These are phyloP conservation scores for Tetraneura akinire DNA, from an alignment of 1,140 invertebrate genomes.

Conservation along the genomic window DNA sequence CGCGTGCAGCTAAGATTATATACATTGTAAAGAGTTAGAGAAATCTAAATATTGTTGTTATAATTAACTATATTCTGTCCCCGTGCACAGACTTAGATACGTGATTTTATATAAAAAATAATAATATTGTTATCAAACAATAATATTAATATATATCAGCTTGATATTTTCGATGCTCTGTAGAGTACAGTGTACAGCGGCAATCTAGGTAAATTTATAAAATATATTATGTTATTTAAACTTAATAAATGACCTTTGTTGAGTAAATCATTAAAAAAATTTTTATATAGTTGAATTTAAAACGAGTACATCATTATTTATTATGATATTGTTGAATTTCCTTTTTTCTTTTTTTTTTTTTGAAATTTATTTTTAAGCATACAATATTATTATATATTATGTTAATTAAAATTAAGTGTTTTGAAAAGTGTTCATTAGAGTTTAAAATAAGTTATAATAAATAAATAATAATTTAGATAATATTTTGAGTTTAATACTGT, in stretches of 20 bases:
- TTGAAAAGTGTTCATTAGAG: constrained; percentile 34
- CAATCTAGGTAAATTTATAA: neutral
- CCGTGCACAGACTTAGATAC: neutral
- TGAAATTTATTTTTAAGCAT: neutral
- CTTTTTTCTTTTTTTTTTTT: constrained; percentile 2
- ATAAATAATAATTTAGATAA: constrained; percentile 1
- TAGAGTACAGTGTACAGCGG: no score
- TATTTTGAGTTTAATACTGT: constrained; percentile 11
- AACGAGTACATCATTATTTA: no score
- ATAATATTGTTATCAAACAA: neutral
- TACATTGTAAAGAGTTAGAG: neutral
- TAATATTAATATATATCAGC: neutral
- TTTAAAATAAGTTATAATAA: constrained; percentile 12
- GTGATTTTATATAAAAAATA: neutral
- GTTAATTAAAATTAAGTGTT: constrained; percentile 26
- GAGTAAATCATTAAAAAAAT: constrained; percentile 18
- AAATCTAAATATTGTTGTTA: neutral
- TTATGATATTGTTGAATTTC: neutral
- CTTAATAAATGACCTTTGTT: constrained; percentile 3
- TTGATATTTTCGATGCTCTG: neutral
- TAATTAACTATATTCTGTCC: neutral
- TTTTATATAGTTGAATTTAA: neutral
- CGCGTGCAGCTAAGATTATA: no score
- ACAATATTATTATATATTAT: constrained; percentile 8
- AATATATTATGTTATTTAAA: neutral